These are phyloP conservation scores for Coptodon bakossiorum DNA, from an alignment of 2,113 vertebrate species.

Conservation along the genomic window DNA sequence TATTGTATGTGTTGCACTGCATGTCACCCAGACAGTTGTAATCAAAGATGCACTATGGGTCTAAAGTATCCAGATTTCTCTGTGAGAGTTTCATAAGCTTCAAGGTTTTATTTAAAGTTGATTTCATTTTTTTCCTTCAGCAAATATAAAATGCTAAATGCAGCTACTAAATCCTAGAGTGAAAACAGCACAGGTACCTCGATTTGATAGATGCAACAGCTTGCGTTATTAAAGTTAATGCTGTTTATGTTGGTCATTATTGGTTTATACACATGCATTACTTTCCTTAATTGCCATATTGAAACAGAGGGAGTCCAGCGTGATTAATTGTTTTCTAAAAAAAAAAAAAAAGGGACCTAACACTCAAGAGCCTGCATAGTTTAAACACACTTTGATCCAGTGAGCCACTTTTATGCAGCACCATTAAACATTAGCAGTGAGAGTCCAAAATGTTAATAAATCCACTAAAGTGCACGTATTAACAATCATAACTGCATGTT, in stretches of 20 bases:
- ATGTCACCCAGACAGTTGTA: neutral
- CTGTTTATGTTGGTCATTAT: constrained; percentile 16
- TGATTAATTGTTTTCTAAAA: constrained; percentile 31
- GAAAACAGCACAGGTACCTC: neutral
- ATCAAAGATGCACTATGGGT: neutral
- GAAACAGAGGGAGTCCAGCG: neutral
- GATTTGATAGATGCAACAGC: constrained; percentile 9
- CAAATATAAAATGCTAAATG: neutral
- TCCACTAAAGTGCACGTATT: neutral
- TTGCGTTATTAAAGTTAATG: constrained; percentile 21
- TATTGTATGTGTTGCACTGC: neutral
- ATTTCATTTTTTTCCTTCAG: neutral
- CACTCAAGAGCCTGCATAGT: neutral
- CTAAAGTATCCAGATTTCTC: neutral
- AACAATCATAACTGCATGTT: neutral
- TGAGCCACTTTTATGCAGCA: neutral
- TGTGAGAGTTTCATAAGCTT: neutral
- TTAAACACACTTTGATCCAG: neutral
- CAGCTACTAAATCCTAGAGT: neutral
- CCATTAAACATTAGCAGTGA: neutral
- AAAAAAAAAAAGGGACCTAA: neutral
- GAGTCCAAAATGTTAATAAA: neutral
- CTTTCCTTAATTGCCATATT: constrained; percentile 40
- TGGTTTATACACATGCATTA: constrained; percentile 35
- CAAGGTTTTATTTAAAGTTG: neutral